These are phyloP conservation scores for Xenopus petersii DNA, from an alignment of 2,797 vertebrate genomes.

Conservation along the genomic window DNA sequence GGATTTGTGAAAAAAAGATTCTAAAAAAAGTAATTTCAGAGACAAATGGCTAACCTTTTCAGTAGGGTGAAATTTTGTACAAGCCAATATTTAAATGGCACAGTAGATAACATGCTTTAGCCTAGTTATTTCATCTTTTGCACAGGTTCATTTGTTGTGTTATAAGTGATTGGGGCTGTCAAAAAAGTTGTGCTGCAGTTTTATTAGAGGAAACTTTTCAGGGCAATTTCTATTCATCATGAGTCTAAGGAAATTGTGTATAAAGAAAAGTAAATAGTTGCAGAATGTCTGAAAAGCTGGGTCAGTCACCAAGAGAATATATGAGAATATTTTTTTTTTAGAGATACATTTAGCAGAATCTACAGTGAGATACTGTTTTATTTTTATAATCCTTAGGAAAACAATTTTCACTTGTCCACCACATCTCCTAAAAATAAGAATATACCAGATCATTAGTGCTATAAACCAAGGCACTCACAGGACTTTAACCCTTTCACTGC, in stretches of 20 bases:
- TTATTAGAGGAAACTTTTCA: slow-evolving; percentile 49
- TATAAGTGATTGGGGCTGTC: slow-evolving; percentile 49
- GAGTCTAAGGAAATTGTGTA: slow-evolving; percentile 36
- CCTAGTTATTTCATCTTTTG: slow-evolving; percentile 50
- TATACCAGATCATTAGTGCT: not conserved
- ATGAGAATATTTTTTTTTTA: not conserved
- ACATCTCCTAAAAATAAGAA: not conserved
- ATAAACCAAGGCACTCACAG: no score
- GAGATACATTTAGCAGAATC: not conserved
- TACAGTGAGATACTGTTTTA: not conserved
- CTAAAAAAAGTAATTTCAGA: slow-evolving; percentile 24
- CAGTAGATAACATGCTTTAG: slow-evolving; percentile 46
- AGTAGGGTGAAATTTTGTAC: slow-evolving; percentile 42
- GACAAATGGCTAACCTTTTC: slow-evolving; percentile 49
- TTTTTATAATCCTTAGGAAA: not conserved
- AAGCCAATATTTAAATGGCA: slow-evolving; percentile 51
- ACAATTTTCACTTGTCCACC: not conserved
- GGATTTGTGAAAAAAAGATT: not conserved
- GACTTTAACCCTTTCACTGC: no score
- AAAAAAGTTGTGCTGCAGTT: slow-evolving; percentile 42
- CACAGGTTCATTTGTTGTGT: slow-evolving; percentile 43
- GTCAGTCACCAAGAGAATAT: slow-evolving; percentile 2
- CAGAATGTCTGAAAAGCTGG: slow-evolving; percentile 9
- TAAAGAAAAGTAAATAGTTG: slow-evolving; percentile 38
- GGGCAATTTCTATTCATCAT: slow-evolving; percentile 47